phyloP scores from a whole-genome alignment of 53 echinoderm and acorn worm genomes.

The Hippasteria phrygiana region DNA sequence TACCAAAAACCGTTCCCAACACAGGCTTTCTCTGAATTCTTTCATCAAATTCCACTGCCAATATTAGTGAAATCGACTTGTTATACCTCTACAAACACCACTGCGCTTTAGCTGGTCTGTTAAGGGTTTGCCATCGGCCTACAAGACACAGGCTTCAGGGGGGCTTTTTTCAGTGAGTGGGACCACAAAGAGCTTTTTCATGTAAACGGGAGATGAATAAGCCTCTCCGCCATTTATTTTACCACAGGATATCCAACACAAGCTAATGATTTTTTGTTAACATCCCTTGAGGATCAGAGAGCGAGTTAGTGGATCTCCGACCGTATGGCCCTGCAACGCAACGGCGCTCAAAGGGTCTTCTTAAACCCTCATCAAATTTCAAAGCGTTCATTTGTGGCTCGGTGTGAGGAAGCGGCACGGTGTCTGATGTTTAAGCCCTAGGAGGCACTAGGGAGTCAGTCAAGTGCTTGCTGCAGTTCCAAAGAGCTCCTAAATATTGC shows the following conservation, averaged over 20 bases:
- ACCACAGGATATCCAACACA: constrained; percentile 57
- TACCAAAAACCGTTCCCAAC: constrained; percentile 6
- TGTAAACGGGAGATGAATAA: constrained; percentile 26
- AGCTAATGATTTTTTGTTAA: constrained; percentile 38
- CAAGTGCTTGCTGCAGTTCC: constrained; percentile 38
- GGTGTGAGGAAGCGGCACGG: constrained; percentile 36
- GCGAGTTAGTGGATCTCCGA: constrained; percentile 7
- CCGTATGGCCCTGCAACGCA: constrained; percentile 44
- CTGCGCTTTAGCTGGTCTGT: neutral
- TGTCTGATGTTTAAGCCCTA: constrained; percentile 56
- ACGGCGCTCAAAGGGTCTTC: constrained; percentile 47
- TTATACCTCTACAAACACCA: neutral
- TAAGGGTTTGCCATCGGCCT: constrained; percentile 13
- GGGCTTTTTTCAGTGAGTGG: neutral
- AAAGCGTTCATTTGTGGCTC: constrained; percentile 31
- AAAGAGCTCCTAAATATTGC: constrained; percentile 41
- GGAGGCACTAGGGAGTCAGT: constrained; percentile 55
- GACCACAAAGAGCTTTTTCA: constrained; percentile 49
- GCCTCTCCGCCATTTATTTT: constrained; percentile 16
- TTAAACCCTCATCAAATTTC: constrained; percentile 57
- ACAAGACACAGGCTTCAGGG: neutral
- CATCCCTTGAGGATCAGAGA: constrained; percentile 23
- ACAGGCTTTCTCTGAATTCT: neutral
- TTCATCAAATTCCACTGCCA: constrained; percentile 10
- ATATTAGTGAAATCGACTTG: constrained; percentile 28